Base-by-base conservation (phyloP, 2,113 vertebrate genomes). In the Malaclemys terrapin region DNA sequence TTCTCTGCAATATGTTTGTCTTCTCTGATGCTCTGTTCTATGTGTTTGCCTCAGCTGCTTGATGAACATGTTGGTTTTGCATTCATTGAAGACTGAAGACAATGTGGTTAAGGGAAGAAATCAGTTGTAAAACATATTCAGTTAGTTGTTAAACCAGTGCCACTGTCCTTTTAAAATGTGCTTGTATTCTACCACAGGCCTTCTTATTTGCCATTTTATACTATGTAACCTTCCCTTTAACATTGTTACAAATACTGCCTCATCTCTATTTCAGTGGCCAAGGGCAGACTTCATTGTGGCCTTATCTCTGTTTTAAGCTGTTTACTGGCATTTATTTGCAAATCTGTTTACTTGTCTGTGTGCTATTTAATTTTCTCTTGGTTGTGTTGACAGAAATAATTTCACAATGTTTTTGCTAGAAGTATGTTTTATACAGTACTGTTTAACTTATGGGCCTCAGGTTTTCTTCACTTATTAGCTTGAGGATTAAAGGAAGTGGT, bases 261-360 rank as follows among this genome's bases (percentile, higher is more conserved):
- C 95, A 95, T 94, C 93, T 96, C 96, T 13, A 56, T 94, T 93
- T 95, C 96, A 93, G 96, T 97, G 98, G 98, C 97, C 94, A 96
- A 98, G 97, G 98, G 98, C 98, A 98, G 98, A 97, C 96, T 96
- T 98, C 98, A 96, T 96, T 94, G 98, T 98, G 98, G 98, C 98
- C 98, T 98, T 98, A 98, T 97, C 97, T 98, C 93, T 95, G 93
- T 95, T 97, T 96, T 96, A 92, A 96, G 96, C 97, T 97, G 97
- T 98, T 98, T 97, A 97, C 95, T 95, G 95, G 96, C 96, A 97
- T 97, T 98, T 94, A 94, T 96, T 97, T 95, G 95, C 96, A 95
- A 93, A 94, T 84, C 87, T 97, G 96, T 97, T 97, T 97, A 94
- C 94, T 97, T 94, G 90, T 96, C 84, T 94, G 53, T 84, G 89